These are phyloP conservation scores for Toxotes lorentzi DNA, from an alignment of 2,797 vertebrate species.

Conservation along the genomic window DNA sequence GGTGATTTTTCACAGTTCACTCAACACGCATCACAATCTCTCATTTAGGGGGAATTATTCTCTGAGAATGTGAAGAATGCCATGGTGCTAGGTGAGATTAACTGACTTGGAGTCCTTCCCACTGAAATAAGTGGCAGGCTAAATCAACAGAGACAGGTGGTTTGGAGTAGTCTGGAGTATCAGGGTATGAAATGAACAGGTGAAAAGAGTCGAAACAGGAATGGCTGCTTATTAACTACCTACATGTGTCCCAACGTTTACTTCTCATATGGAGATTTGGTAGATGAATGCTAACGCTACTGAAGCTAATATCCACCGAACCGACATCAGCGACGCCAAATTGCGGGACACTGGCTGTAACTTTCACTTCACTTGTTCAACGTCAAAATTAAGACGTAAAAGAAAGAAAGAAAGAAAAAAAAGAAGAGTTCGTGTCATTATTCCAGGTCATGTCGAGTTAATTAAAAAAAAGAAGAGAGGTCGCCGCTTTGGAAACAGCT, in stretches of 20 bases:
- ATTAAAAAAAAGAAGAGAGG: not conserved
- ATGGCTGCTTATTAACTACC: constrained; percentile 12
- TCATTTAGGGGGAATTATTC: not conserved
- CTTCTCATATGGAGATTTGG: not conserved
- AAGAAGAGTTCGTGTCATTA: not conserved
- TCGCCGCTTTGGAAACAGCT: not conserved
- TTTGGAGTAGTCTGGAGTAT: not conserved
- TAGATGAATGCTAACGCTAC: not conserved
- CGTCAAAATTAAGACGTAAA: not conserved
- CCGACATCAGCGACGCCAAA: not conserved
- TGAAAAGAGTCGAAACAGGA: constrained; percentile 8
- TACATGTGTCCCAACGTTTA: not conserved
- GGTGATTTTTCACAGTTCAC: no score
- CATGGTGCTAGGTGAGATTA: constrained; percentile 22
- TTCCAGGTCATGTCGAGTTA: not conserved
- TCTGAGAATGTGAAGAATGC: constrained; percentile 54
- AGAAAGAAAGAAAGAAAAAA: not conserved
- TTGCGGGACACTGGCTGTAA: not conserved
- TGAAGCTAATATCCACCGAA: not conserved
- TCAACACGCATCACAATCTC: not conserved
- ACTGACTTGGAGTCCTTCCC: constrained; percentile 44
- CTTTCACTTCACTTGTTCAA: no score
- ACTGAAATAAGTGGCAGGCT: constrained; percentile 1
- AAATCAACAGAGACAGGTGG: constrained; percentile 18
- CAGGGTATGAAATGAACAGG: constrained; percentile 3